Evolutionary conservation across 2,888 invertebrate genomes (phyloP).

Genomic region (Drosophila maculinotata): DNA sequence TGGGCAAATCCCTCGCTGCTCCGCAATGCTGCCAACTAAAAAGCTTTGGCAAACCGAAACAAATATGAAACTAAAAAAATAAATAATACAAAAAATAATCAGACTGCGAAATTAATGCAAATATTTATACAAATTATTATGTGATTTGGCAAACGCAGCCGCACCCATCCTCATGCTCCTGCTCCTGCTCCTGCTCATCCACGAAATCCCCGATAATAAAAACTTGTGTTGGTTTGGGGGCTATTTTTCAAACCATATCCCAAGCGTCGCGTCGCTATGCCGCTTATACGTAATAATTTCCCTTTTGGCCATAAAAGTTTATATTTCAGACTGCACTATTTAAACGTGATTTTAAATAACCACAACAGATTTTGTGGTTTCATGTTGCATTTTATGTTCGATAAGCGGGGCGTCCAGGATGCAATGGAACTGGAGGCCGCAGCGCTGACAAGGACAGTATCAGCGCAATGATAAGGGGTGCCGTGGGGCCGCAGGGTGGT

Average conservation of each 20-base stretch:
- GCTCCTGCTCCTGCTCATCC: too few species aligned
- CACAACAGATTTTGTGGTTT: constrained; percentile 76
- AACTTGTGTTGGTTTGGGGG: constrained; percentile 21
- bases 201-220: constrained; percentile 22
- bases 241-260: constrained; percentile 38
- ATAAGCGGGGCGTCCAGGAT: constrained; percentile 57
- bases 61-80: constrained; percentile 12
- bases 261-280: constrained; percentile 25
- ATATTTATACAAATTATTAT: constrained; percentile 75
- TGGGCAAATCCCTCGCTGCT: constrained; percentile 55
- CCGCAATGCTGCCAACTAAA: constrained; percentile 17
- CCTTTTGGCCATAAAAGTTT: constrained; percentile 69
- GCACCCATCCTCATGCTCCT: not conserved
- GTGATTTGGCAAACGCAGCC: constrained; percentile 51
- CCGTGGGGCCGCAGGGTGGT: not conserved
- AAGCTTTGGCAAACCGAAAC: constrained; percentile 22
- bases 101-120: constrained; percentile 63
- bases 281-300: constrained; percentile 63
- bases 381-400: constrained; percentile 71
- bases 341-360: constrained; percentile 77
- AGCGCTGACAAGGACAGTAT: constrained; percentile 39
- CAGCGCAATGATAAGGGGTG: constrained; percentile 20
- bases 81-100: constrained; percentile 5
- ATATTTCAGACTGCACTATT: constrained; percentile 57
- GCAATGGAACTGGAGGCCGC: constrained; percentile 26